Conservation (phyloP, 2,797 vertebrate species). For the Crax fasciolata region DNA sequence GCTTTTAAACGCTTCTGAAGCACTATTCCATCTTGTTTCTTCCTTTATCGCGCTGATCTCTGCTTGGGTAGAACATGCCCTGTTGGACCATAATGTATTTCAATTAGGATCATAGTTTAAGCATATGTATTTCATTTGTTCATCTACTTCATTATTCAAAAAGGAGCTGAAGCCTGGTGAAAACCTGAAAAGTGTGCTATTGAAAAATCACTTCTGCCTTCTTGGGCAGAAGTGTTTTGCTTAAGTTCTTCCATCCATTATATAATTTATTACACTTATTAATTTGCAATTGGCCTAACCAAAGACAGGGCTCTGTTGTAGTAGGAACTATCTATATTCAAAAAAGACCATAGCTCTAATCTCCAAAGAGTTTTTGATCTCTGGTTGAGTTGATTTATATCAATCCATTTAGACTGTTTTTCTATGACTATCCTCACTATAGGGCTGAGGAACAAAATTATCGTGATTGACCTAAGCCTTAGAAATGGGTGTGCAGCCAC, state of each 20-base stretch:
- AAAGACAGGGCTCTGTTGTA: conserved; percentile 6
- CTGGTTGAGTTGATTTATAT: conserved; percentile 28
- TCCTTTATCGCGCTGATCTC: conserved; percentile 27
- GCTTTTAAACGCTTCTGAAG: conserved; percentile 58
- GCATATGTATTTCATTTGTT: conserved; percentile 44
- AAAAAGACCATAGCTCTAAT: not conserved
- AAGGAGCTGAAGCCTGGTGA: not conserved
- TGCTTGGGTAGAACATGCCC: not conserved
- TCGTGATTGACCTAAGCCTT: not conserved
- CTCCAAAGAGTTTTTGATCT: conserved; percentile 37
- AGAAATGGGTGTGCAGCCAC: not conserved
- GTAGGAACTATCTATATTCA: not conserved
- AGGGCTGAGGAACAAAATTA: not conserved
- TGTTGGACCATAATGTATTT: conserved; percentile 40
- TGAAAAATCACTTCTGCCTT: conserved; percentile 32
- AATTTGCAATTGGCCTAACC: not conserved
- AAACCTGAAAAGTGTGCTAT: conserved; percentile 24
- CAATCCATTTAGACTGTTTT: conserved; percentile 17
- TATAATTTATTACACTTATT: not conserved
- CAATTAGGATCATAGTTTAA: conserved; percentile 7
- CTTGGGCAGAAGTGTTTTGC: conserved; percentile 21
- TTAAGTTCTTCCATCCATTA: conserved; percentile 28
- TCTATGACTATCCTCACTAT: not conserved
- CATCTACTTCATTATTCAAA: conserved; percentile 57
- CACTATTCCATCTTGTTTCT: not conserved